Conservation (phyloP, 2,888 invertebrate genomes). For the Melinopterus prodromus region DNA sequence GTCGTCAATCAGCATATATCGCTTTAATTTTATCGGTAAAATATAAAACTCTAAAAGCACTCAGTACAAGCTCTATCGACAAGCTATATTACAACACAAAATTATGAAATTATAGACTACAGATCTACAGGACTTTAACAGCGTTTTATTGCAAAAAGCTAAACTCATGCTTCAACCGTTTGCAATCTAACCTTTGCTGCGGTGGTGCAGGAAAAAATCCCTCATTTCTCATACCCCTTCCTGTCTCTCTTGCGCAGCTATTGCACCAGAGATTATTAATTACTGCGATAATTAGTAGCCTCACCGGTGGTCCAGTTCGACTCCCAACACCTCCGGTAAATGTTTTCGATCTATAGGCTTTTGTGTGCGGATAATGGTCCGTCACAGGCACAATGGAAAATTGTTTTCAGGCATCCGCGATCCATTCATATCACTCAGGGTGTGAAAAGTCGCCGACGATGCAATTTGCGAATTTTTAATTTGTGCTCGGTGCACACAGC, state of each 20-base stretch:
- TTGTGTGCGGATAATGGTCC: conserved; percentile 19
- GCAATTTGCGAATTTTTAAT: conserved; percentile 4
- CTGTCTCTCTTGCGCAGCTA: background rate
- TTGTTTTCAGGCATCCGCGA: conserved; percentile 15
- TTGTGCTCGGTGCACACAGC: background rate
- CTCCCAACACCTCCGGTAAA: conserved; percentile 4
- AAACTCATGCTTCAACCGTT: background rate
- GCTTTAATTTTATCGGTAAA: no score
- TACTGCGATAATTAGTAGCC: background rate
- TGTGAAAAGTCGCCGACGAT: background rate
- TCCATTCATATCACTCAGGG: conserved; percentile 4
- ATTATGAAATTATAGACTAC: no score
- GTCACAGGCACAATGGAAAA: conserved; percentile 19
- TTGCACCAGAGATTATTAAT: conserved; percentile 4
- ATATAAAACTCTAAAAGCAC: no score
- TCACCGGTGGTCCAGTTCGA: conserved; percentile 4
- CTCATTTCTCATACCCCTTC: conserved; percentile 4
- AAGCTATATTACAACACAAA: no score
- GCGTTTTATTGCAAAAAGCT: no score
- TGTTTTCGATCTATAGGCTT: conserved; percentile 9
- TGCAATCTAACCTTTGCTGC: conserved; percentile 4
- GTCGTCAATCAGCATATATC: no score
- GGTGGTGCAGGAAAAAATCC: background rate
- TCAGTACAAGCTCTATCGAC: no score
- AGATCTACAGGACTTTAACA: no score